Conservation (phyloP, 2,888 invertebrate genomes). For the Trachelus tabidus region DNA sequence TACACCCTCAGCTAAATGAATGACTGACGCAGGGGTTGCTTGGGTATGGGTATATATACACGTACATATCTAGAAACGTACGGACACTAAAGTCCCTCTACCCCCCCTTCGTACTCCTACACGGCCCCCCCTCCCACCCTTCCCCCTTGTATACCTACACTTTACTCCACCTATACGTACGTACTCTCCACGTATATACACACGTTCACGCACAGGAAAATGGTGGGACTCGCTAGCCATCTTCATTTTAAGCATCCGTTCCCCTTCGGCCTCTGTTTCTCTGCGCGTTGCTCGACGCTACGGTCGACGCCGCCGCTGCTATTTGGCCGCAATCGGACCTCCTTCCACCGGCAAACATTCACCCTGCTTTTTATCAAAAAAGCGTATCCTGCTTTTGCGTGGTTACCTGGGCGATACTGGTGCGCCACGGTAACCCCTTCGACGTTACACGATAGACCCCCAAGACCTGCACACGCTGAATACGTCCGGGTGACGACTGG, state of each 20-base stretch:
- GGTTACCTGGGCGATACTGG: not conserved
- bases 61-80: constrained; percentile 35
- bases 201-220: constrained; percentile 55
- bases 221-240: constrained; percentile 70
- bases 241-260: constrained; percentile 68
- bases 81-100: constrained; percentile 28
- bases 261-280: constrained; percentile 29
- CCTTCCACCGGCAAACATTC: constrained; percentile 31
- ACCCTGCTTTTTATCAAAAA: not conserved
- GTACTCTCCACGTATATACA: constrained; percentile 6
- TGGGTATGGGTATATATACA: constrained; percentile 44
- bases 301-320: constrained; percentile 39
- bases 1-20: constrained; percentile 60
- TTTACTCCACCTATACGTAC: constrained; percentile 69
- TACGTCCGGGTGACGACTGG: not conserved
- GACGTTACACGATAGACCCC: not conserved
- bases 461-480: not conserved
- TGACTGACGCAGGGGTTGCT: constrained; percentile 62
- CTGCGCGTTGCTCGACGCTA: constrained; percentile 12
- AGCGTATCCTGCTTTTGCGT: not conserved
- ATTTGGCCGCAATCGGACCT: constrained; percentile 57
- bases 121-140: constrained; percentile 38
- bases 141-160: constrained; percentile 46
- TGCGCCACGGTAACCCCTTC: not conserved
- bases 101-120: constrained; percentile 19